Percentiles rank a stretch among this genome's conserved stretches.
These are phyloP conservation scores for Drosophila prolongata DNA, from an alignment of 2,888 invertebrate genomes.

Conservation along the genomic window DNA sequence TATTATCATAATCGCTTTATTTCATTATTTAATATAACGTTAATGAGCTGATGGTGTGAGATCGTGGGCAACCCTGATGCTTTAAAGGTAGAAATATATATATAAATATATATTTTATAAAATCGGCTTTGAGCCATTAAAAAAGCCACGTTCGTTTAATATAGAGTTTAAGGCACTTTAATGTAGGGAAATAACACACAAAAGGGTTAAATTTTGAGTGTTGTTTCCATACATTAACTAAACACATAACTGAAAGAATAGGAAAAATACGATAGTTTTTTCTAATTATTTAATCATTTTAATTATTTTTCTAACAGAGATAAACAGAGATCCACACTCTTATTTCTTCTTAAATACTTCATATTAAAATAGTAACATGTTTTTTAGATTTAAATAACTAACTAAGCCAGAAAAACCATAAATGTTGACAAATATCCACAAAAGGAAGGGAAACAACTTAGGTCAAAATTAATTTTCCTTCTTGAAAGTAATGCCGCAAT, in stretches of 20 bases:
- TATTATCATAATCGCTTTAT: conserved; percentile 63
- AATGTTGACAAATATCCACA: background rate
- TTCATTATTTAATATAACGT: conserved; percentile 45
- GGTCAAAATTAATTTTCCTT: conserved; percentile 9
- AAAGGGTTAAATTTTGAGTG: background rate
- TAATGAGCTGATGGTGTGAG: conserved; percentile 7
- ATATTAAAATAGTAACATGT: no score
- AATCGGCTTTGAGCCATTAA: no score
- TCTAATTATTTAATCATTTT: no score
- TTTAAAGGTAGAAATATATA: background rate
- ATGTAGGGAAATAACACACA: background rate
- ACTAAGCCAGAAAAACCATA: background rate
- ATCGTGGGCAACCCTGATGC: background rate
- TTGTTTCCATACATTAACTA: no score
- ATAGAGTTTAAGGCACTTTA: background rate
- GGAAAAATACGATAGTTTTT: no score
- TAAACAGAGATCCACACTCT: no score
- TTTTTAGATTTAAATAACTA: no score
- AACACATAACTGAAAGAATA: no score
- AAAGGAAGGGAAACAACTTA: background rate
- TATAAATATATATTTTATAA: no score
- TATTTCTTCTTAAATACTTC: no score
- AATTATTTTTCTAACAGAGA: no score
- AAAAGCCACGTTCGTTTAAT: background rate
- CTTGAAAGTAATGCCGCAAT: conserved; percentile 12